Evolutionary conservation across 2,888 invertebrate genomes (phyloP), one percentile per base, ranked within the genome.

Genomic region (Leucoma salicis): DNA sequence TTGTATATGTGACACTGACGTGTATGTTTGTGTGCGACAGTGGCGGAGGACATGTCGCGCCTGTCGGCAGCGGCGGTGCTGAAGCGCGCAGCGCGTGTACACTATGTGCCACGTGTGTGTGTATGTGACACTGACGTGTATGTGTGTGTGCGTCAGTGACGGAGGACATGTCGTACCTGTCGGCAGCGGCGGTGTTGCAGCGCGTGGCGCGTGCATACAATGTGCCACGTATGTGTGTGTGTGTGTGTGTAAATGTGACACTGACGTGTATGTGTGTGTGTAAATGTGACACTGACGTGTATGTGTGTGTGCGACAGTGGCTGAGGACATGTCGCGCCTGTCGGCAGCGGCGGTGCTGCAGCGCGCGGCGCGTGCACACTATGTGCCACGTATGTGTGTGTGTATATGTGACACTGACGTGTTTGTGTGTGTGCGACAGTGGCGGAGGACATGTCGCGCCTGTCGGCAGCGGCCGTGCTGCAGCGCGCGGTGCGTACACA

Each of bases 151-250:
- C 6, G 8, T 8, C 27, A 78, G 80, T 59, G 10, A 94, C 93
- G 58, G 94, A 95, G 73, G 94, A 95, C 63, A 93, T 95, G 54
- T 92, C 93, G n/a, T 92, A 92, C 49, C 82, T 96, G 38, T 93
- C 93, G 48, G 91, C 96, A 6, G 92, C 93, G 70, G 89, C 94
- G 59, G 87, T 97, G 61, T 83, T 97, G 38, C 93, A 92, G 66
- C 94, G 94, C 63, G 97, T 97, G 14, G 94, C 97, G n/a, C 93
- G 93, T 1, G 97, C 95, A 15, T 95, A 97, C 78, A 97, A 98
- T 90, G 91, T 98, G 61, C 94, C 95, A 2, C 58, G 61, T 2
- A 58, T 61, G 62, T 51, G 62, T 35, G 53, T 47, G 31, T n/a
- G n/a, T n/a, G n/a, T n/a, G n/a, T n/a, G n/a, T n/a, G n/a, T n/a